Base-by-base conservation (phyloP, 2,888 invertebrate species). In the Melanargia galathea region DNA sequence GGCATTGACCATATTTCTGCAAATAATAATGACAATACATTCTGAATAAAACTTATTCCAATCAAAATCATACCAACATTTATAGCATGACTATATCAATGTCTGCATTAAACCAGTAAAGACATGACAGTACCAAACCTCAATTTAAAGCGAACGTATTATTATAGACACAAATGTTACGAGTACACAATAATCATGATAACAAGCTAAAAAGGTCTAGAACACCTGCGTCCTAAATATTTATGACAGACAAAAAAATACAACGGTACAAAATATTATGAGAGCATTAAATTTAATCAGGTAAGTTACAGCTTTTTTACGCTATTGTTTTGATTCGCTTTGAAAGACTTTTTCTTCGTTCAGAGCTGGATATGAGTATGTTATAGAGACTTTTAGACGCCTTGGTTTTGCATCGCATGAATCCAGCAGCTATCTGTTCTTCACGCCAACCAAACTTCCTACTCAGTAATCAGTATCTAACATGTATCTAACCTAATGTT, bases 141-240 rank as follows among this genome's bases (percentile, higher is more conserved):
- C 11, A 13, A 13, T 13, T 35, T 4, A 11, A 13, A 4, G 4
- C 35, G 13, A 13, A 35, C 11, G 13, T 4, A 35, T 40, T 40
- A 40, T 45, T 20, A 11, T 11, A 20, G 18, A 45, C 20, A 10
- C 45, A 22, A 20, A 45, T 45, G 10, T 3, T 45, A 45, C 18
- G 18, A 2, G 20, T 20, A 16, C 4, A 20, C 45, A 45, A n/a
- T 45, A 45, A 18, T 20, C 20, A 22, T 45, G 45, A 18, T 43
- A 40, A 55, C 40, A 43, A 55, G 55, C n/a, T 55, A 43, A 55
- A 40, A 55, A 43, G 40, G 40, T 43, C n/a, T 24, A 40, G 55
- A 55, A 43, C 62, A 65, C 62, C 65, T 65, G 62, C n/a, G 65
- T 10, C 54, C 61, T 43, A 55, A 54, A 52, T n/a, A n/a, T 56